Percentiles rank a stretch among this genome's conserved stretches.
phyloP scores from a whole-genome alignment of 2,888 invertebrate species.

The Erpobdella octoculata region DNA sequence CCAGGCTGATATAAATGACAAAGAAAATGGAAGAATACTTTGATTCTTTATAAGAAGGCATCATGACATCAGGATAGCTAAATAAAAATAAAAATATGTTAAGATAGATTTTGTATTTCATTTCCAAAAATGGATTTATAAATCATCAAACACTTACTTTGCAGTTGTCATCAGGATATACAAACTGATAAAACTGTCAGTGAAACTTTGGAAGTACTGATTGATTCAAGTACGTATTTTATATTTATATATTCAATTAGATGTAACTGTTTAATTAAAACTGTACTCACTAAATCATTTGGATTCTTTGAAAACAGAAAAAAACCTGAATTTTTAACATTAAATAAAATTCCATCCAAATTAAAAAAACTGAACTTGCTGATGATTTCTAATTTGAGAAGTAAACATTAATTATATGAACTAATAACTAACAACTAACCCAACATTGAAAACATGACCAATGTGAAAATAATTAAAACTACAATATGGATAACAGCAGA shows the following conservation, averaged over 20 bases:
- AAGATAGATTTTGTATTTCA: not conserved
- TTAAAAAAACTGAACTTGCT: not conserved
- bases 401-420: conserved; percentile 4
- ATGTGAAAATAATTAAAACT: conserved; percentile 72
- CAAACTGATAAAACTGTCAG: conserved; percentile 76
- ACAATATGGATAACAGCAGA: conserved; percentile 83
- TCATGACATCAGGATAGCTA: conserved; percentile 86
- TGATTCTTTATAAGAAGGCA: conserved; percentile 74
- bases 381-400: not conserved
- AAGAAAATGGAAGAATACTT: conserved; percentile 79
- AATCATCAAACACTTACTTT: conserved; percentile 61
- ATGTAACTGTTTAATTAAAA: conserved; percentile 17
- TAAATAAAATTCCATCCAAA: not conserved
- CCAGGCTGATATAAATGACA: conserved; percentile 73
- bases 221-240: no score
- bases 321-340: conserved; percentile 55
- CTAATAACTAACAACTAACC: conserved; percentile 49
- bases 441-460: conserved; percentile 71
- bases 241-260: no score
- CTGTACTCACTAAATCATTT: conserved; percentile 57
- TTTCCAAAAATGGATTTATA: not conserved
- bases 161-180: conserved; percentile 83
- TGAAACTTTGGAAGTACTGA: conserved; percentile 67
- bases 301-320: conserved; percentile 70
- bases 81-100: conserved; percentile 41